These are phyloP conservation scores for Macrosteles quadrilineatus DNA, from an alignment of 1,140 invertebrate genomes.

Conservation along the genomic window DNA sequence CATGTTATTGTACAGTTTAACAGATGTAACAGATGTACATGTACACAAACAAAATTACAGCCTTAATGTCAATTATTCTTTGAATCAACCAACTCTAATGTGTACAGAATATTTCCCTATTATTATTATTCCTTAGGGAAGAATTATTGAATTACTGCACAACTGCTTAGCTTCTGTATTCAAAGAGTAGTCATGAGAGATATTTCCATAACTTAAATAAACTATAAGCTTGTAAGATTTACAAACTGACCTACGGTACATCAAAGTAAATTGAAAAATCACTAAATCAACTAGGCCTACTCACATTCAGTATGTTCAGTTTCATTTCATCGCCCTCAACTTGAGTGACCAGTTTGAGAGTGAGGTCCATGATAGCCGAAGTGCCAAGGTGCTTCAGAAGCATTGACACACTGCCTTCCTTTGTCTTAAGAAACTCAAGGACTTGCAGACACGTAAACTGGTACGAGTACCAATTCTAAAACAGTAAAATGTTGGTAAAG, in stretches of 20 bases:
- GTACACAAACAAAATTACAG: no score
- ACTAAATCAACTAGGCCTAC: conserved; percentile 38
- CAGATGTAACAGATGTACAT: no score
- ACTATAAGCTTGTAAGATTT: background rate
- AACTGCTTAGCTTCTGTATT: no score
- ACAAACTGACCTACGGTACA: background rate
- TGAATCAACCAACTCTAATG: no score
- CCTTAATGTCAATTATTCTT: no score
- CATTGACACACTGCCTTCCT: conserved; percentile 81
- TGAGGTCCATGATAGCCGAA: conserved; percentile 93
- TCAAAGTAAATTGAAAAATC: background rate
- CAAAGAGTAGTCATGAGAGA: background rate
- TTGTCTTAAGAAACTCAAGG: conserved; percentile 86
- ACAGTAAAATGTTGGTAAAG: no score
- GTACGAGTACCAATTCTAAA: conserved; percentile 87
- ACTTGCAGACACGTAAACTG: conserved; percentile 88
- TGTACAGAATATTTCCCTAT: no score
- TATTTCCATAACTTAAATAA: background rate
- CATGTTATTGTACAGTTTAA: no score
- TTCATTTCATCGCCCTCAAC: conserved; percentile 77
- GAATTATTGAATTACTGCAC: no score
- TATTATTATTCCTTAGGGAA: no score
- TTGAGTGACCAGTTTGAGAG: conserved; percentile 84
- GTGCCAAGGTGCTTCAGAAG: conserved; percentile 88
- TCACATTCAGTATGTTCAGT: conserved; percentile 81